These are phyloP conservation scores for Syndactyla subalaris DNA, from an alignment of 2,797 vertebrate genomes.

Conservation along the genomic window DNA sequence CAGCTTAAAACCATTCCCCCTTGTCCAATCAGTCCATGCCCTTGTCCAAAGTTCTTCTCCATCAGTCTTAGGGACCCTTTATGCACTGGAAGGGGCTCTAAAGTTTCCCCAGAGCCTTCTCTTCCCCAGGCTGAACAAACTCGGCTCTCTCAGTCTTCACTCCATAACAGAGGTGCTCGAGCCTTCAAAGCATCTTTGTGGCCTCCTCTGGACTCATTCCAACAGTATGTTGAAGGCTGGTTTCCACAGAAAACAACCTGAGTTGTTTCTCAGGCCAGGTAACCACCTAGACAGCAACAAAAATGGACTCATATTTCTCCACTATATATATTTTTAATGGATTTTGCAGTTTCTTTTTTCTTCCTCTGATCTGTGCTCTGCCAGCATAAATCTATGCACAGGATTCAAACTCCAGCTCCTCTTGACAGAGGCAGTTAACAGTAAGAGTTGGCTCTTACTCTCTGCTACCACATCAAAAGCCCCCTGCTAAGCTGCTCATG, in stretches of 20 bases:
- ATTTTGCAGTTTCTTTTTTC: neutral
- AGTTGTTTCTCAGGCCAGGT: neutral
- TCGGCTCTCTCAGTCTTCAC: neutral
- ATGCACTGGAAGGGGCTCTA: neutral
- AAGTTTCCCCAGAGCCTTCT: neutral
- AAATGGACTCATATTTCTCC: neutral
- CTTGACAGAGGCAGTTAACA: neutral
- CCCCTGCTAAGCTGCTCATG: neutral
- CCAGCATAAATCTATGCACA: neutral
- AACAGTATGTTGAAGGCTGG: rapidly evolving
- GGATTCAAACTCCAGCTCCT: neutral
- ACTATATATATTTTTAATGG: neutral
- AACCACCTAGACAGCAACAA: neutral
- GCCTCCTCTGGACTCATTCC: neutral
- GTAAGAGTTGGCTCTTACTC: neutral
- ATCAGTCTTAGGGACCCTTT: neutral
- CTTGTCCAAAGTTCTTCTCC: neutral
- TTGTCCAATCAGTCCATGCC: neutral
- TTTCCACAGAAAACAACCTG: neutral
- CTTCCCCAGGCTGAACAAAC: neutral
- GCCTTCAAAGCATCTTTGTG: no score
- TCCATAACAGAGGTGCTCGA: neutral
- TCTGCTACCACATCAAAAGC: neutral
- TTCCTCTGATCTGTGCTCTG: neutral
- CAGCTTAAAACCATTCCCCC: neutral